Conservation (phyloP, 2,113 vertebrate genomes). For the Stercorarius parasiticus region DNA sequence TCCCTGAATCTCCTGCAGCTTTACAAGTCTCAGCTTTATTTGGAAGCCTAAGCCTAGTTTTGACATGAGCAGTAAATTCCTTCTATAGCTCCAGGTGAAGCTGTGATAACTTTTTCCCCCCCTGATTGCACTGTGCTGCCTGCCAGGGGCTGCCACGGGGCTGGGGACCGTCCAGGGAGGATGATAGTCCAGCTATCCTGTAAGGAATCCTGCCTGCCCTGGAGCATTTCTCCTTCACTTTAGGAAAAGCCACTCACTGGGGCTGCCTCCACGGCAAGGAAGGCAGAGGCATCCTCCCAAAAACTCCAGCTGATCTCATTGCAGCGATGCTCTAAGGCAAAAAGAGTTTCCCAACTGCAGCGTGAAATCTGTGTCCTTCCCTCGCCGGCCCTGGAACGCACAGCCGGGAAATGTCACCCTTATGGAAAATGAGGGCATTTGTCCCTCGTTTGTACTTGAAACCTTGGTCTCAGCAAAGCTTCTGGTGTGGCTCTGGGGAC, state of each 20-base stretch:
- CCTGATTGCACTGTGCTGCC: not conserved
- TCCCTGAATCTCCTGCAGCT: not conserved
- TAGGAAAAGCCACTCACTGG: not conserved
- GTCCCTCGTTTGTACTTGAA: not conserved
- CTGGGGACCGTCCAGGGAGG: not conserved
- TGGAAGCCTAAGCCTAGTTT: not conserved
- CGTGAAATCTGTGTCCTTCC: not conserved
- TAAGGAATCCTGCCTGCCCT: not conserved
- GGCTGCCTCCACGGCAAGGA: rapidly evolving
- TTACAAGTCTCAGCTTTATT: not conserved
- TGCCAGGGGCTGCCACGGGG: not conserved
- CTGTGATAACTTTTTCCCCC: not conserved
- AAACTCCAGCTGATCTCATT: not conserved
- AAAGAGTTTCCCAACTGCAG: not conserved
- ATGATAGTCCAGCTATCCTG: not conserved
- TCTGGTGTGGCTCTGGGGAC: not conserved
- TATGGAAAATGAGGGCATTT: rapidly evolving
- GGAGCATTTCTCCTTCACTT: not conserved
- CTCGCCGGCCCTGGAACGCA: not conserved
- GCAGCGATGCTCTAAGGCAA: not conserved
- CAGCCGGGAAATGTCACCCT: not conserved
- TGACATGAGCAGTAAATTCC: not conserved
- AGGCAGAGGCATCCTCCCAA: not conserved
- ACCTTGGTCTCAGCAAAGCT: not conserved
- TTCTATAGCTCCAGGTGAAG: not conserved